Conservation (phyloP, 1,140 invertebrate species). For the Drosophila mauritiana region DNA sequence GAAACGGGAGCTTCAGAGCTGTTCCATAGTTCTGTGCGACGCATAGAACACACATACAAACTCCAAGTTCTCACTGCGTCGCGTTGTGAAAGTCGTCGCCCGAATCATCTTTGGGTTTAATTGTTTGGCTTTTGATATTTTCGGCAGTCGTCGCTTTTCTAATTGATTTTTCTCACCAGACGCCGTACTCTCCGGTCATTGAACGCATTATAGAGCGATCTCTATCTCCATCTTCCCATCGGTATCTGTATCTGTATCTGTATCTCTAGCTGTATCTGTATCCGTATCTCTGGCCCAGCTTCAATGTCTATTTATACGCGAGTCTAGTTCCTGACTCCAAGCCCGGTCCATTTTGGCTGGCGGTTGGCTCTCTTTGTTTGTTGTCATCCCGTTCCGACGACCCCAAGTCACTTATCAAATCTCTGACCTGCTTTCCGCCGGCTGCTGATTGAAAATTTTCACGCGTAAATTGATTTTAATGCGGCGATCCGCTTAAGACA, state of each 20-base stretch:
- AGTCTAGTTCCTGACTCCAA: constrained; percentile 12
- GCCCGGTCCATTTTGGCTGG: not conserved
- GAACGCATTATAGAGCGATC: constrained; percentile 69
- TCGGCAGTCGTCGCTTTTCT: constrained; percentile 57
- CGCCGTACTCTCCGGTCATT: constrained; percentile 64
- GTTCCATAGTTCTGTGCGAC: constrained; percentile 1
- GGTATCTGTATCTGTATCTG: constrained; percentile 11
- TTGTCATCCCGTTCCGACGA: constrained; percentile 12
- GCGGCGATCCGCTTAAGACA: constrained; percentile 49
- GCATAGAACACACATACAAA: too few species aligned
- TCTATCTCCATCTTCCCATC: constrained; percentile 16
- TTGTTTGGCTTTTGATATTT: constrained; percentile 64
- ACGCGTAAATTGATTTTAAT: constrained; percentile 68
- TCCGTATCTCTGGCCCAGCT: constrained; percentile 16
- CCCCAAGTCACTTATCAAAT: constrained; percentile 34
- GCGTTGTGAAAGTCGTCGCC: constrained; percentile 66
- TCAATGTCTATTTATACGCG: constrained; percentile 19
- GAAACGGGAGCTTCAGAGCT: constrained; percentile 27
- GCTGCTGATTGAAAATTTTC: constrained; percentile 70
- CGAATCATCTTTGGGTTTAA: constrained; percentile 62
- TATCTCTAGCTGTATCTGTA: not conserved
- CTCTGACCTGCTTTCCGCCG: constrained; percentile 37
- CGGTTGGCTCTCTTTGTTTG: constrained; percentile 9
- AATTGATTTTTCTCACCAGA: constrained; percentile 77
- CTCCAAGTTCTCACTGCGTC: constrained; percentile 27